phyloP scores from a whole-genome alignment of 30 jellyfish, hydroid and myxozoan species.

The Pelagia noctiluca region DNA sequence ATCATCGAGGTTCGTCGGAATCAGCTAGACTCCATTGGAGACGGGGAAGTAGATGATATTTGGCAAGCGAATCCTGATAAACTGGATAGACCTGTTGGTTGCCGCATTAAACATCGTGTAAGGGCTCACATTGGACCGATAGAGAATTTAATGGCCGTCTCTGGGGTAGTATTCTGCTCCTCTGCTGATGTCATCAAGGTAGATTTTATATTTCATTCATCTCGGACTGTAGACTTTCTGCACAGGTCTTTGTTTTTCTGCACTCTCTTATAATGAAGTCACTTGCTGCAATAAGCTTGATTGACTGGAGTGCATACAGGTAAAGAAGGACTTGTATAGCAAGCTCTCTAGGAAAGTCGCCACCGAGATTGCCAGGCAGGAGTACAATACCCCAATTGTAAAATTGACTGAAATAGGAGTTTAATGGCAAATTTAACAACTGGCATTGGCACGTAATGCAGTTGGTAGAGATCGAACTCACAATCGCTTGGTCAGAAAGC shows the following conservation, averaged over 20 bases:
- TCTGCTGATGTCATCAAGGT: slow-evolving; percentile 53
- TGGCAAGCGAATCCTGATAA: not conserved
- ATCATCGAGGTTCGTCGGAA: slow-evolving; percentile 40
- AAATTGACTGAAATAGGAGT: too few species aligned
- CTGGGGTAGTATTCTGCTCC: slow-evolving; percentile 37
- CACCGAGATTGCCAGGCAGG: too few species aligned
- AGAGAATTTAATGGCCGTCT: slow-evolving; percentile 33
- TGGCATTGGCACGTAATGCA: too few species aligned
- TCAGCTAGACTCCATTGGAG: slow-evolving; percentile 63
- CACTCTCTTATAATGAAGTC: not conserved
- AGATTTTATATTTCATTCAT: not conserved
- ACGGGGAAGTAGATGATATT: slow-evolving; percentile 12
- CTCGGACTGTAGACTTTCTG: not conserved
- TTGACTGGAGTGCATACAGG: not conserved
- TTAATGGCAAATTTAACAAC: too few species aligned
- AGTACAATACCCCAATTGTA: too few species aligned
- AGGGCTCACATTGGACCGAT: slow-evolving; percentile 54
- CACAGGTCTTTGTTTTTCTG: not conserved
- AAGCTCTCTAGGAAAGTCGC: not conserved
- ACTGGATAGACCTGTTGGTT: not conserved
- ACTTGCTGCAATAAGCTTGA: not conserved
- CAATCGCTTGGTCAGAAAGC: too few species aligned
- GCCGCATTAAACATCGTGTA: slow-evolving; percentile 55
- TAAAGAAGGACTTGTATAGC: not conserved
- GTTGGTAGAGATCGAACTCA: too few species aligned